Evolutionary conservation across 2,113 vertebrate genomes (phyloP).

Genomic region (Synodontis membranacea): DNA sequence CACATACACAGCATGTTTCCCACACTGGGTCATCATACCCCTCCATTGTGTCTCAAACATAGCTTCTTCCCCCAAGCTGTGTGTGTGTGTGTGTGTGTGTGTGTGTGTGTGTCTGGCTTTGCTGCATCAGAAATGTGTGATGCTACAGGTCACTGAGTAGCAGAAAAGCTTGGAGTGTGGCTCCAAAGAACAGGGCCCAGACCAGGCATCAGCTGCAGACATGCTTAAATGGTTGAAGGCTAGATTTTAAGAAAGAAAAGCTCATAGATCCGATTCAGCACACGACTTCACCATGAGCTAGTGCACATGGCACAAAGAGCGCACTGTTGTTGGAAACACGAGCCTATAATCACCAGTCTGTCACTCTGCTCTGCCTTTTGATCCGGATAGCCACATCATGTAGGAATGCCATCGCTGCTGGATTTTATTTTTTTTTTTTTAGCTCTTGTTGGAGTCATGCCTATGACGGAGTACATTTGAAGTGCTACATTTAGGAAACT

Average conservation of each 20-base stretch:
- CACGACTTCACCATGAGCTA: conserved; percentile 12
- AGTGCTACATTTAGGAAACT: conserved; percentile 33
- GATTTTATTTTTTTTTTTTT: no score
- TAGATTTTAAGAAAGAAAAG: conserved; percentile 7
- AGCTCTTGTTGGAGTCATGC: conserved; percentile 33
- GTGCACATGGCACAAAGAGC: conserved; percentile 31
- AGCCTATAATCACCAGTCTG: conserved; percentile 41
- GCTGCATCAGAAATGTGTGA: conserved; percentile 18
- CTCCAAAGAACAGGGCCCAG: conserved; percentile 30
- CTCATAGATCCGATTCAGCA: conserved; percentile 19
- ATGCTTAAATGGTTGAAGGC: background rate
- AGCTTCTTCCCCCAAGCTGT: conserved; percentile 1
- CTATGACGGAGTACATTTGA: conserved; percentile 20
- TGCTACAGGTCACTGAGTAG: conserved; percentile 26
- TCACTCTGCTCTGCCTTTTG: conserved; percentile 33
- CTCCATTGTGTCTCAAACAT: conserved; percentile 31
- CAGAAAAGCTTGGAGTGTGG: conserved; percentile 41
- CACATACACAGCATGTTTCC: conserved; percentile 17
- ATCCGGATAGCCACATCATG: conserved; percentile 43
- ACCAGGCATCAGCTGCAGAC: conserved; percentile 9
- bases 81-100: conserved; percentile 22
- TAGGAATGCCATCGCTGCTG: conserved; percentile 23
- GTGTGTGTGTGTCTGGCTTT: conserved; percentile 11
- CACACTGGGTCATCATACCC: conserved; percentile 4
- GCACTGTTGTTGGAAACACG: conserved; percentile 47